phyloP scores from a whole-genome alignment of 2,797 vertebrate species.

The Pelobates cultripes region DNA sequence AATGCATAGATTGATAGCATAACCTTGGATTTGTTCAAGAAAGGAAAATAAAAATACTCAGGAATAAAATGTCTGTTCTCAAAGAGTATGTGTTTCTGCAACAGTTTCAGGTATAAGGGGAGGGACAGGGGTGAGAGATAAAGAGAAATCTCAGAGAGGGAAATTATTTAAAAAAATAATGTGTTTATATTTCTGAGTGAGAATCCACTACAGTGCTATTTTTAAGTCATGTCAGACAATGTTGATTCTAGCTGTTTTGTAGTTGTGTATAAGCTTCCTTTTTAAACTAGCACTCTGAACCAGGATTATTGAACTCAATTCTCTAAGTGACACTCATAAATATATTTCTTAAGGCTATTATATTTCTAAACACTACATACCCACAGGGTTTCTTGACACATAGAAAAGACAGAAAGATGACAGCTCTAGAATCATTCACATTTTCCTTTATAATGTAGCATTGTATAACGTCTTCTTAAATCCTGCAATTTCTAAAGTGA shows the following conservation, averaged over 20 bases:
- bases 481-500: conserved; percentile 38
- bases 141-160: too few species aligned
- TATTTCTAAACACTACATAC: conserved; percentile 50
- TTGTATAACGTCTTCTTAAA: conserved; percentile 40
- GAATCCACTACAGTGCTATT: not conserved
- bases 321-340: conserved; percentile 49
- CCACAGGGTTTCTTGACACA: conserved; percentile 42
- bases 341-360: conserved; percentile 54
- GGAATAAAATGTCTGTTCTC: too few species aligned
- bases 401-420: conserved; percentile 43
- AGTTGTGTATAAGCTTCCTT: conserved; percentile 20
- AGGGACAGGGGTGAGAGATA: too few species aligned
- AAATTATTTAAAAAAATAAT: too few species aligned
- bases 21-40: too few species aligned
- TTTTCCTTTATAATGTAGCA: conserved; percentile 44
- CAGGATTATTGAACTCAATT: conserved; percentile 39
- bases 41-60: too few species aligned
- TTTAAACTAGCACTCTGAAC: conserved; percentile 29
- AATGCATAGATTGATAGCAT: too few species aligned
- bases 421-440: conserved; percentile 43
- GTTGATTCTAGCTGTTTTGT: not conserved
- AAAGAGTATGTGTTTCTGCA: too few species aligned
- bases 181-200: not conserved
- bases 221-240: not conserved
- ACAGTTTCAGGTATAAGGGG: too few species aligned